Evolutionary conservation across 2,113 vertebrate genomes (phyloP).

Genomic region (Clarias gariepinus): DNA sequence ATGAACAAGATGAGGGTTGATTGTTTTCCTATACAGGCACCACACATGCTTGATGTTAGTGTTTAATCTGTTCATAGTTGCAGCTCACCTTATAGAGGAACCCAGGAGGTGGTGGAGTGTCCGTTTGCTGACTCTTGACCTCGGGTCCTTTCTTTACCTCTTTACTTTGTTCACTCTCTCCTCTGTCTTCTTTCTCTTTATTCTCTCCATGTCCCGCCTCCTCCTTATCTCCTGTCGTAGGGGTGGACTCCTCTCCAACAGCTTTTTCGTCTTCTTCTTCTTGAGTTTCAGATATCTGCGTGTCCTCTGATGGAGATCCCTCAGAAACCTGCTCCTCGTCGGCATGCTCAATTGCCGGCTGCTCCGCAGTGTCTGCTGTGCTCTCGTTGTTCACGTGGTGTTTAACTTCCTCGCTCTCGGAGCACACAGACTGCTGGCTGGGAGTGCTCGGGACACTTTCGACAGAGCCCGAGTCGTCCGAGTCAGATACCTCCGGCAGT

Average conservation of each 20-base stretch:
- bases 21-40: background rate
- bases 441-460: constrained; percentile 35
- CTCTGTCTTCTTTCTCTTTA: background rate
- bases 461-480: constrained; percentile 29
- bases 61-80: background rate
- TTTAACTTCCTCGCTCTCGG: background rate
- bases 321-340: constrained; percentile 3
- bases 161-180: background rate
- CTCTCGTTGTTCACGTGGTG: background rate
- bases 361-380: background rate
- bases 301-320: constrained; percentile 21
- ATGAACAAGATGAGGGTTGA: background rate
- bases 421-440: constrained; percentile 28
- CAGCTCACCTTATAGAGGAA: constrained; percentile 47
- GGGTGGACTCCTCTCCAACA: background rate
- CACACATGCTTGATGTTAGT: background rate
- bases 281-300: background rate
- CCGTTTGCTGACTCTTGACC: background rate
- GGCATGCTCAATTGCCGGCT: background rate
- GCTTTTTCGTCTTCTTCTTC: background rate
- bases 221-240: background rate
- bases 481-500: constrained; percentile 23
- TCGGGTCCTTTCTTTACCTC: background rate
- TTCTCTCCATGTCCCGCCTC: background rate
- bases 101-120: constrained; percentile 31